phyloP scores from a whole-genome alignment of 1,140 invertebrate species.

The Eueides isabella region DNA sequence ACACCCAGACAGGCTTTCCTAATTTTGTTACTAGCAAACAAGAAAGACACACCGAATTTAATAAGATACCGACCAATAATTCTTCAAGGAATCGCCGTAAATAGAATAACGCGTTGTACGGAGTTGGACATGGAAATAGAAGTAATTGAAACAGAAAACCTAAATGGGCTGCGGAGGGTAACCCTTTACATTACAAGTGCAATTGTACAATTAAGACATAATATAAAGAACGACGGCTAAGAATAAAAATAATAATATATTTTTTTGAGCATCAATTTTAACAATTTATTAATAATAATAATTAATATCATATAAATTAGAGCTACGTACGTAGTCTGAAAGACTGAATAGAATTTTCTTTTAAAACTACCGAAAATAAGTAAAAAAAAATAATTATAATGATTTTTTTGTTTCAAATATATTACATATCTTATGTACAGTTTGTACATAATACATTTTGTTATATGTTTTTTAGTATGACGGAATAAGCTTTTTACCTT shows the following conservation, averaged over 20 bases:
- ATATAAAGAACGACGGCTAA: no score
- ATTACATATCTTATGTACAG: no score
- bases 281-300: no score
- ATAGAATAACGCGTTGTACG: slow-evolving; percentile 62
- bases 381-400: no score
- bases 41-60: slow-evolving; percentile 67
- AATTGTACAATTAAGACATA: not conserved
- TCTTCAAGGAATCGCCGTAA: slow-evolving; percentile 69
- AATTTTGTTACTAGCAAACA: slow-evolving; percentile 64
- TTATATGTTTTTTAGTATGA: slow-evolving; percentile 55
- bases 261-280: no score
- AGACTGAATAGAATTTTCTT: no score
- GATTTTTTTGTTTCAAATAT: no score
- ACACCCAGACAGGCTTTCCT: slow-evolving; percentile 64
- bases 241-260: no score
- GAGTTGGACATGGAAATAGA: slow-evolving; percentile 76
- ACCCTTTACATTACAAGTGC: not conserved
- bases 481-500: slow-evolving; percentile 59
- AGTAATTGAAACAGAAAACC: slow-evolving; percentile 69
- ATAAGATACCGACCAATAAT: slow-evolving; percentile 57
- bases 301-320: no score
- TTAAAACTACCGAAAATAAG: no score
- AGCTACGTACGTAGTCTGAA: no score
- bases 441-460: not conserved
- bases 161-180: slow-evolving; percentile 38